Conservation (phyloP, 2,113 vertebrate genomes). For the Anoura caudifer region DNA sequence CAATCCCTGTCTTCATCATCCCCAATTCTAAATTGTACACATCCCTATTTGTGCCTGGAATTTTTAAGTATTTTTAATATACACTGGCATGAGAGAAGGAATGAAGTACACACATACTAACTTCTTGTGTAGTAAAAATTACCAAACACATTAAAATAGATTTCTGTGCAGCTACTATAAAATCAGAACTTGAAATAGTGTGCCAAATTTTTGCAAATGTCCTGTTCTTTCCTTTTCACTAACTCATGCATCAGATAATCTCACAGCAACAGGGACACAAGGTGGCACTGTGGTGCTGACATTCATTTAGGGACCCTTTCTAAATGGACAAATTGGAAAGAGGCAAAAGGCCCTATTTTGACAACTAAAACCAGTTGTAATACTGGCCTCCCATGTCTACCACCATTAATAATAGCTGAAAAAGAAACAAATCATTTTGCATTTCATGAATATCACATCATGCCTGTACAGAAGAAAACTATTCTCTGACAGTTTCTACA, state of each 20-base stretch:
- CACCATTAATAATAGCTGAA: background rate
- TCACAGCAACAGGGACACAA: conserved; percentile 67
- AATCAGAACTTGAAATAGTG: conserved; percentile 29
- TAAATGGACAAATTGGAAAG: conserved; percentile 60
- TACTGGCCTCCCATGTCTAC: background rate
- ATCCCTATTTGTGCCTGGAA: background rate
- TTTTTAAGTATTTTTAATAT: conserved; percentile 12
- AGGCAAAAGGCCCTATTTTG: conserved; percentile 32
- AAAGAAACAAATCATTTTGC: conserved; percentile 13
- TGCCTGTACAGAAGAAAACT: background rate
- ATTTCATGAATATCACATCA: conserved; percentile 38
- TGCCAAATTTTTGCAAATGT: conserved; percentile 40
- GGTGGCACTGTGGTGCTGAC: conserved; percentile 76
- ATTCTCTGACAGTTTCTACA: conserved; percentile 40
- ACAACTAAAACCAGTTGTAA: conserved; percentile 40
- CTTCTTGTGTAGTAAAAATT: background rate
- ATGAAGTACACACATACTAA: background rate
- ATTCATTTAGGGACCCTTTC: conserved; percentile 56
- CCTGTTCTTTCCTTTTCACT: conserved; percentile 43
- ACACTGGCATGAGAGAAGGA: background rate
- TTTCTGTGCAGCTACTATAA: background rate
- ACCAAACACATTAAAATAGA: background rate
- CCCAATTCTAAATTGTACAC: background rate
- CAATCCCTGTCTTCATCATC: background rate
- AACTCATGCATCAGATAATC: conserved; percentile 34